Evolutionary conservation across 1,140 invertebrate genomes (phyloP).

Genomic region (Drosophila orena): DNA sequence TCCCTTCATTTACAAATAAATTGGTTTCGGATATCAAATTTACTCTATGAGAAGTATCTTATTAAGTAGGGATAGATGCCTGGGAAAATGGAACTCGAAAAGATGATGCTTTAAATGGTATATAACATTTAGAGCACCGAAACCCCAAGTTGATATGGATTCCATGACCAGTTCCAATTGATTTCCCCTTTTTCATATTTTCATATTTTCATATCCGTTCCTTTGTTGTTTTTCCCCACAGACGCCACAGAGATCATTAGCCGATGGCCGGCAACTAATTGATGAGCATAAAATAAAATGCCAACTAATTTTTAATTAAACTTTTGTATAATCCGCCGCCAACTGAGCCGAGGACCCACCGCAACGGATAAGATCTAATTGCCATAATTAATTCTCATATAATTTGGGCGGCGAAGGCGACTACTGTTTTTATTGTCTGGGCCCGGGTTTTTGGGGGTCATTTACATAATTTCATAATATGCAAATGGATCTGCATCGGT

Average conservation of each 20-base stretch:
- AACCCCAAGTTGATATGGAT: conserved; percentile 2
- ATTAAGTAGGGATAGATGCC: background rate
- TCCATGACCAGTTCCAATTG: conserved; percentile 39
- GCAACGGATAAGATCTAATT: conserved; percentile 57
- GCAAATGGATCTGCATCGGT: conserved; percentile 38
- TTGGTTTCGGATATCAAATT: conserved; percentile 2
- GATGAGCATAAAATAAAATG: conserved; percentile 51
- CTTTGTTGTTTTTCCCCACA: conserved; percentile 24
- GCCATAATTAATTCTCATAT: conserved; percentile 63
- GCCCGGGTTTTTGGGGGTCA: conserved; percentile 5
- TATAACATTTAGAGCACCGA: conserved; percentile 6
- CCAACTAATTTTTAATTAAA: conserved; percentile 50
- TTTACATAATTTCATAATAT: conserved; percentile 79
- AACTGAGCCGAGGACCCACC: conserved; percentile 18
- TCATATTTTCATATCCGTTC: conserved; percentile 34
- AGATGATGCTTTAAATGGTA: conserved; percentile 1
- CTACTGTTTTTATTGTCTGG: conserved; percentile 20
- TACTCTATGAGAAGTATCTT: background rate
- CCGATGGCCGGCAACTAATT: conserved; percentile 39
- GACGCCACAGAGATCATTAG: conserved; percentile 36
- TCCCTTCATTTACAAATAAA: conserved; percentile 5
- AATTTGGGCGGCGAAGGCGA: conserved; percentile 30
- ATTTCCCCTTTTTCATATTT: conserved; percentile 24
- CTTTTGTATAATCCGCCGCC: conserved; percentile 20
- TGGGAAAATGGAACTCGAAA: background rate